Percentiles rank a stretch among this genome's conserved stretches.
Evolutionary conservation across 2,888 invertebrate genomes (phyloP).

Genomic region (Leistus spinibarbis): DNA sequence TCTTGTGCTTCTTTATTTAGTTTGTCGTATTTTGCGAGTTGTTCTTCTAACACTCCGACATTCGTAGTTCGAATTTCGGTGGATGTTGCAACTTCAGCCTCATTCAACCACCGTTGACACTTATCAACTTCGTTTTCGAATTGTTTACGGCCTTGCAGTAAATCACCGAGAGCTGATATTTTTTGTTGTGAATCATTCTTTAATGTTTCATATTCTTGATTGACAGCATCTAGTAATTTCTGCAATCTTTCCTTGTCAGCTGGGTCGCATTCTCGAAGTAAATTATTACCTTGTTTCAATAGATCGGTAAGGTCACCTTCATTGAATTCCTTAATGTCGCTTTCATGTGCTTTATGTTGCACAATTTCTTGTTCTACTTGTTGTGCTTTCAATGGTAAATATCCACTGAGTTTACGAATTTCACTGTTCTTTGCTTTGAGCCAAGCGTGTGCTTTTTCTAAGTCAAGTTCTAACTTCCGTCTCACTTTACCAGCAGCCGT

Average conservation of each 20-base stretch:
- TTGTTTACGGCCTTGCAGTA: constrained; percentile 76
- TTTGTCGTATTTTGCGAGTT: constrained; percentile 83
- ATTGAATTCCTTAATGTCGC: constrained; percentile 77
- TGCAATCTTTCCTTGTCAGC: constrained; percentile 70
- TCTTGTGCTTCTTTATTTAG: constrained; percentile 75
- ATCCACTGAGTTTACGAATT: constrained; percentile 75
- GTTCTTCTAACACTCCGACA: constrained; percentile 84
- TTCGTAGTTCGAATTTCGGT: constrained; percentile 81
- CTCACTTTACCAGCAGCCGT: constrained; percentile 73
- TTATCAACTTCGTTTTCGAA: constrained; percentile 83
- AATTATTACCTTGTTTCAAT: constrained; percentile 73
- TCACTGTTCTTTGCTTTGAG: constrained; percentile 77
- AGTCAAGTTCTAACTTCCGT: constrained; percentile 75
- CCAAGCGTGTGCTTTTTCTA: constrained; percentile 83
- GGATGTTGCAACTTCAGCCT: constrained; percentile 86
- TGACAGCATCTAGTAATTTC: constrained; percentile 70
- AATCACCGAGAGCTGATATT: constrained; percentile 71
- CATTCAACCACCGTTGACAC: constrained; percentile 86
- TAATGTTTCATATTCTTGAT: constrained; percentile 73
- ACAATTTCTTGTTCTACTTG: constrained; percentile 84
- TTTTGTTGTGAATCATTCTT: constrained; percentile 77
- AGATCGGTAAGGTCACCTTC: constrained; percentile 77
- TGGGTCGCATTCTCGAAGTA: constrained; percentile 83
- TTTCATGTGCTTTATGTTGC: constrained; percentile 75
- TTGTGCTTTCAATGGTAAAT: constrained; percentile 77